phyloP scores from a whole-genome alignment of 2,888 invertebrate species.

The Drosophila prolongata region DNA sequence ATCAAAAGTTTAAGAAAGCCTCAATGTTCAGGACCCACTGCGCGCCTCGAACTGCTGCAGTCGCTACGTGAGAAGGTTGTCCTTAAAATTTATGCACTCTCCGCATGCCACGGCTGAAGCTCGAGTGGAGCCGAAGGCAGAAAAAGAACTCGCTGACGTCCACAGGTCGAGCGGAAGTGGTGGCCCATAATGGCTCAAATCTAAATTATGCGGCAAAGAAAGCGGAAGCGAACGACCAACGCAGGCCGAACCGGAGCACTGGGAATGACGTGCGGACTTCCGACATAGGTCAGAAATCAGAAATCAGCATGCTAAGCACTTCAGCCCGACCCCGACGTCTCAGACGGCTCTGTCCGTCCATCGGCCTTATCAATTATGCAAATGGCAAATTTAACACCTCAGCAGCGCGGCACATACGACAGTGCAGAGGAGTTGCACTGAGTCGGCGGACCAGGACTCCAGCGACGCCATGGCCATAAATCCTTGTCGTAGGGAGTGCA shows the following conservation, averaged over 20 bases:
- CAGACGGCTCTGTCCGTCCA: constrained; percentile 23
- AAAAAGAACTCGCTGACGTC: constrained; percentile 18
- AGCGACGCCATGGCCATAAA: constrained; percentile 54
- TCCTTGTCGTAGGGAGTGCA: constrained; percentile 51
- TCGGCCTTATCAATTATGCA: constrained; percentile 81
- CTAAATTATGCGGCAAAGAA: constrained; percentile 73
- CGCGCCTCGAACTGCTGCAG: constrained; percentile 38
- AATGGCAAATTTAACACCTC: constrained; percentile 80
- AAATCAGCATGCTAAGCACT: constrained; percentile 73
- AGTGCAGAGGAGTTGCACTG: constrained; percentile 4
- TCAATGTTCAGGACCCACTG: constrained; percentile 52
- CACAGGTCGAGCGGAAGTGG: constrained; percentile 62
- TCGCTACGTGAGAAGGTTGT: constrained; percentile 59
- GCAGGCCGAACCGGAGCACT: constrained; percentile 28
- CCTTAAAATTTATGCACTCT: constrained; percentile 73
- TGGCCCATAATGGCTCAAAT: constrained; percentile 74
- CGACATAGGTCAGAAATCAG: constrained; percentile 77
- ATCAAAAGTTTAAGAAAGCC: constrained; percentile 69
- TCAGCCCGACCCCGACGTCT: constrained; percentile 22
- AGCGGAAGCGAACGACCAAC: constrained; percentile 10
- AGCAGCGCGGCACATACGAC: constrained; percentile 59
- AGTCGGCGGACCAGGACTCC: constrained; percentile 14
- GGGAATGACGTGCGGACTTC: constrained; percentile 76
- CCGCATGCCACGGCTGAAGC: constrained; percentile 55
- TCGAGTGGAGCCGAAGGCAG: background rate